phyloP scores from a whole-genome alignment of 2,797 vertebrate species.

The Darevskia nairensis region DNA sequence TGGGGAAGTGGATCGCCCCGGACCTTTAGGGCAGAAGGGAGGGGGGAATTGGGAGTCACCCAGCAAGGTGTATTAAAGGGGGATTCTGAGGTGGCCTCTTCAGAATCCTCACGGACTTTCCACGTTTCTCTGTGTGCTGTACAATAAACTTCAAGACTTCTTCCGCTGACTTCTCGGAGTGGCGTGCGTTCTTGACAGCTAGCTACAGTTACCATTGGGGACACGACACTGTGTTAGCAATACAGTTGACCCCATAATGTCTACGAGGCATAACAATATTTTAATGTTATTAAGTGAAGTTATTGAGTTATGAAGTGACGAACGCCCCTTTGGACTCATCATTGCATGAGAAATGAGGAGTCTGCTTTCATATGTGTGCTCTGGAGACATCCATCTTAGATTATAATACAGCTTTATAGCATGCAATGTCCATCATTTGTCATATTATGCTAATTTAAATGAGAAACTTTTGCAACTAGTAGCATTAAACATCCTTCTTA shows the following conservation, averaged over 20 bases:
- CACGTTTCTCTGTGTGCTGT: too few species aligned
- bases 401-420: constrained; percentile 54
- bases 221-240: constrained; percentile 61
- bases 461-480: constrained; percentile 63
- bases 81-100: too few species aligned
- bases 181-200: too few species aligned
- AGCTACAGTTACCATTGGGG: too few species aligned
- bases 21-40: too few species aligned
- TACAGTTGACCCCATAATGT: constrained; percentile 57
- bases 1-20: too few species aligned
- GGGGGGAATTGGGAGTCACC: too few species aligned
- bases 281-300: constrained; percentile 53
- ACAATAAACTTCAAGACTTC: too few species aligned
- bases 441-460: constrained; percentile 65
- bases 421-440: constrained; percentile 58
- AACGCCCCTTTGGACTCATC: constrained; percentile 56
- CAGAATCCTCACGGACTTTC: too few species aligned
- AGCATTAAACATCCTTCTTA: constrained; percentile 61
- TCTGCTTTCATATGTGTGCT: constrained; percentile 37
- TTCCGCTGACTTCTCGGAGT: too few species aligned
- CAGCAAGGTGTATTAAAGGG: too few species aligned
- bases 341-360: constrained; percentile 60
- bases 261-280: constrained; percentile 55
- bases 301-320: constrained; percentile 58
- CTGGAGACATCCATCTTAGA: constrained; percentile 47